Evolutionary conservation across 2,797 vertebrate species (phyloP), one percentile per base, ranked within the genome.

Genomic region (Sebastes matsubarae): DNA sequence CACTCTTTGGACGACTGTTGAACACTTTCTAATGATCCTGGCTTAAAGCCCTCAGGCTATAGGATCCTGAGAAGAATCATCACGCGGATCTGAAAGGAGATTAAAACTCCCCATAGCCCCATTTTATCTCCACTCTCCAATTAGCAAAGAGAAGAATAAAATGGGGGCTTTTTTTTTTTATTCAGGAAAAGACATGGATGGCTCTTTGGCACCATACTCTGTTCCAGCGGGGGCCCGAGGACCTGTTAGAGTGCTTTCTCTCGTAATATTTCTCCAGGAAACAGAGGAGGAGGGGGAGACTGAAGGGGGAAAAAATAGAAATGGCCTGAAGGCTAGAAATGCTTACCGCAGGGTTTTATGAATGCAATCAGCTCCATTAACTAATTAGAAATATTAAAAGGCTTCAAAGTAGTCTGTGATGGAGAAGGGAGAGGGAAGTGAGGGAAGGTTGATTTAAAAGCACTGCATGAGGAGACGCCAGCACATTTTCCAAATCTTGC

Each of bases 351-450:
- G 92, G 84, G 82, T 91, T 95, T 94, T 93, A 93, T 92, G 91
- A 94, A 93, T 76, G 89, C 90, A 94, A 96, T 94, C 88, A 81
- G 87, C 87, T 93, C 94, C 95, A 96, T 96, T 96, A 96, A 94
- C 93, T 95, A 96, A 96, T 96, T 95, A 95, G 93, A 95, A 95
- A 95, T 95, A 96, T 95, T 95, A 93, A 95, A 95, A 84, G 85
- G 92, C 92, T 93, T 91, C 84, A 94, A 90, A 92, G 90, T 88
- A 90, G 90, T 81, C 85, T 83, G 85, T 82, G 87, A 88, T 90
- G 77, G 90, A 90, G 80, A 60, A 63, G 58, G 55, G 72, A 82
- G 77, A 66, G 72, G 63, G 68, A 65, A 82, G 80, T 64, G 76
- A 66, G 75, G 79, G 73, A 34, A 66, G 75, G 72, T 71, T 93